A percentile compares a stretch with the other conserved stretches of the same genome.
These are phyloP conservation scores for Pseudomugil gertrudae DNA, from an alignment of 2,797 vertebrate species.

Conservation along the genomic window DNA sequence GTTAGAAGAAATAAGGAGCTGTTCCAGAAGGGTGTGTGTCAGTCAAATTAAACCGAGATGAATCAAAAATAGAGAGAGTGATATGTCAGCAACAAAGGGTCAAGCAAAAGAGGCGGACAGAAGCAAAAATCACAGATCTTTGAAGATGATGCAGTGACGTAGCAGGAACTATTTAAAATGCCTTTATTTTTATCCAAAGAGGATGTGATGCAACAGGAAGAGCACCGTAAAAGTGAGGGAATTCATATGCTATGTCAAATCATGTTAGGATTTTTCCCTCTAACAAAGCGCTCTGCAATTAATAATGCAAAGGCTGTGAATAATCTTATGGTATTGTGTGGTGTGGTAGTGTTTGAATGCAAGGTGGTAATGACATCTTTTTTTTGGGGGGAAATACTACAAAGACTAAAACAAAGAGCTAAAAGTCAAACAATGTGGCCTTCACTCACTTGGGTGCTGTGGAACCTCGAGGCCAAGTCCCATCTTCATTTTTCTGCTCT, in stretches of 20 bases:
- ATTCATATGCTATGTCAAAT: conserved; percentile 12
- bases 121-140: conserved; percentile 26
- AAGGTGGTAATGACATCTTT: not conserved
- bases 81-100: conserved; percentile 67
- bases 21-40: conserved; percentile 46
- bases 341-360: conserved; percentile 3
- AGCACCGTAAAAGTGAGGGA: not conserved
- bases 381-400: conserved; percentile 18
- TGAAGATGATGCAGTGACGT: conserved; percentile 49
- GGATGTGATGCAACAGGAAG: not conserved
- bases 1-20: conserved; percentile 82
- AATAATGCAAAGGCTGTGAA: not conserved
- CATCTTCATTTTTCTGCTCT: conserved; percentile 97
- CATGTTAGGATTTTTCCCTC: not conserved
- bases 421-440: conserved; percentile 10
- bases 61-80: conserved; percentile 48
- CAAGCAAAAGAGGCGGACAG: conserved; percentile 55
- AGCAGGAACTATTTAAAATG: conserved; percentile 16
- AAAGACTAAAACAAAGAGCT: conserved; percentile 23
- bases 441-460: conserved; percentile 92
- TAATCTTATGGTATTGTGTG: not conserved
- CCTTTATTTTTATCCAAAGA: not conserved
- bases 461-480: conserved; percentile 95
- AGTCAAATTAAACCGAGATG: conserved; percentile 67
- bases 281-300: not conserved